Percentiles rank a stretch among this genome's conserved stretches.
phyloP scores from a whole-genome alignment of 2,113 vertebrate species.

The Amazona vittata region DNA sequence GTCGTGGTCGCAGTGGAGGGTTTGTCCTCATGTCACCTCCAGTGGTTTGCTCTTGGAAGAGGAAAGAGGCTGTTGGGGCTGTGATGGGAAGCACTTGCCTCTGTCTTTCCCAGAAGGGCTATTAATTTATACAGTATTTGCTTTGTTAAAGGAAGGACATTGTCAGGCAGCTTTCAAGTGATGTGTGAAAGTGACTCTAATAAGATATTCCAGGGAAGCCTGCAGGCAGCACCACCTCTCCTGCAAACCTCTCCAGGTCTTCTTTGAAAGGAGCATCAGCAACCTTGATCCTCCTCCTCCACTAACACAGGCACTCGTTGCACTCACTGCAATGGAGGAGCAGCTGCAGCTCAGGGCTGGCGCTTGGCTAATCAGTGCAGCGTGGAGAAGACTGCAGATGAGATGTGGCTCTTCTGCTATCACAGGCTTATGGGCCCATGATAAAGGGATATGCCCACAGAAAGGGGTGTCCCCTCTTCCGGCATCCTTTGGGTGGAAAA shows the following conservation, averaged over 20 bases:
- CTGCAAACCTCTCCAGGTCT: conserved; percentile 26
- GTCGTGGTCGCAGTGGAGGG: rapidly evolving
- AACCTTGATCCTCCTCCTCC: conserved; percentile 45
- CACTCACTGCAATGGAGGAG: background rate
- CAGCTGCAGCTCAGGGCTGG: background rate
- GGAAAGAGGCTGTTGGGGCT: background rate
- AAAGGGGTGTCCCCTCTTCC: background rate
- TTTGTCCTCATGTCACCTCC: background rate
- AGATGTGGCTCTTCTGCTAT: background rate
- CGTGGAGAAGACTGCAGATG: background rate
- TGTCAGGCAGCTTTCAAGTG: conserved; percentile 46
- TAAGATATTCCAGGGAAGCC: conserved; percentile 47
- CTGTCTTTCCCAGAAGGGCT: conserved; percentile 2
- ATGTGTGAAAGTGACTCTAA: conserved; percentile 71
- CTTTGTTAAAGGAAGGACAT: conserved; percentile 56
- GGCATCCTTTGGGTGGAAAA: background rate
- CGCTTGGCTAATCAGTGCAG: background rate
- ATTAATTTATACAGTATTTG: conserved; percentile 60
- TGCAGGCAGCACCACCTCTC: conserved; percentile 26
- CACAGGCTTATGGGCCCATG: background rate
- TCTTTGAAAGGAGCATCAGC: conserved; percentile 42
- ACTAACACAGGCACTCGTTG: background rate
- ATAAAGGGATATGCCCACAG: background rate
- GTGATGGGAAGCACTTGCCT: background rate
- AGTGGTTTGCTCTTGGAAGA: background rate